Evolutionary conservation across 2,797 vertebrate genomes (phyloP).

Genomic region (Coregonus suidteri): DNA sequence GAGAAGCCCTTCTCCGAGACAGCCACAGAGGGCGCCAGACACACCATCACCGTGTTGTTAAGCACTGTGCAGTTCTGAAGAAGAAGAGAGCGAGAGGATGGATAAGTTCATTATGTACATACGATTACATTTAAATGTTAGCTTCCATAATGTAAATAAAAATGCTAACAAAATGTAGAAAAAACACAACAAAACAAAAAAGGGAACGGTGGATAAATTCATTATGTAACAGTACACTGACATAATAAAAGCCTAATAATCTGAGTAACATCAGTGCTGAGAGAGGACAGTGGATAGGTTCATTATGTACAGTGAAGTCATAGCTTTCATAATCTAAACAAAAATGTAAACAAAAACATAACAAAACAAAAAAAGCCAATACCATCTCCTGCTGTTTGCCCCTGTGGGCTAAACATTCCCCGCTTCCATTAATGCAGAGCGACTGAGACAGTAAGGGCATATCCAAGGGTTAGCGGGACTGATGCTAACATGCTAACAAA

Average conservation of each 20-base stretch:
- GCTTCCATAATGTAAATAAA: neutral
- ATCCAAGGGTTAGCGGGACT: constrained; percentile 49
- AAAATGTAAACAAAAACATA: neutral
- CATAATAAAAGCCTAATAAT: no score
- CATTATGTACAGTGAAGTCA: neutral
- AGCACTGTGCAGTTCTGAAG: constrained; percentile 89
- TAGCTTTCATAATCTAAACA: no score
- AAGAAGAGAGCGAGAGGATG: neutral
- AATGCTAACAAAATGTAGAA: neutral
- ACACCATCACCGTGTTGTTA: constrained; percentile 95
- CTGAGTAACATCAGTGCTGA: no score
- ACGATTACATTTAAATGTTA: no score
- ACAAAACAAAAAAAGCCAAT: constrained; percentile 27
- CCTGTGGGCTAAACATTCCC: constrained; percentile 56
- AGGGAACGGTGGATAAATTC: no score
- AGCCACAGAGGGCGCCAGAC: constrained; percentile 90
- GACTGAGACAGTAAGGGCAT: constrained; percentile 64
- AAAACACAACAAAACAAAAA: neutral
- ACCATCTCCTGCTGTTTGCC: constrained; percentile 49
- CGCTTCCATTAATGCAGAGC: constrained; percentile 37
- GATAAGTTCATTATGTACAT: neutral
- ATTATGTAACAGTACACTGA: no score
- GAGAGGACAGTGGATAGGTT: neutral
- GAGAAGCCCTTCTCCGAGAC: constrained; percentile 79
- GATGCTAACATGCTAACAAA: constrained; percentile 19